phyloP scores from a whole-genome alignment of 2,113 vertebrate species.

The Microtus montanus region DNA sequence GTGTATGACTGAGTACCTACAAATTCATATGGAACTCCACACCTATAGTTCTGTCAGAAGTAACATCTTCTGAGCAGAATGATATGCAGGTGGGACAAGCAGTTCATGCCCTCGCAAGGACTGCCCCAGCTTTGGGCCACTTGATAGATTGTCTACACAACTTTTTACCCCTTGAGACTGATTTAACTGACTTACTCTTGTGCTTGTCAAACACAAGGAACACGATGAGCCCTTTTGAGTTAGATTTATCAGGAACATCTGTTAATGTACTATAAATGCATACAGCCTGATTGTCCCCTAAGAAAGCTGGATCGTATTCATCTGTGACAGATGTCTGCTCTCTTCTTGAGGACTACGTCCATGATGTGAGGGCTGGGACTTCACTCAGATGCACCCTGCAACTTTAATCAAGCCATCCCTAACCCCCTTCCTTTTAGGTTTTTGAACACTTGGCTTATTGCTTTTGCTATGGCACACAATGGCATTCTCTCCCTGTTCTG shows the following conservation, averaged over 20 bases:
- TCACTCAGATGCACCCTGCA: neutral
- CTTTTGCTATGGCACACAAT: neutral
- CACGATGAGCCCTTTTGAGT: constrained; percentile 39
- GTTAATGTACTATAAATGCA: constrained; percentile 54
- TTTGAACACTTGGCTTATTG: neutral
- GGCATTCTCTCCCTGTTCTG: neutral
- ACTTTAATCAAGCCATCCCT: neutral
- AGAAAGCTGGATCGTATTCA: constrained; percentile 5
- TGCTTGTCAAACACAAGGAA: constrained; percentile 54
- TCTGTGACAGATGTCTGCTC: constrained; percentile 32
- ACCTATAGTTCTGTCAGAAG: neutral
- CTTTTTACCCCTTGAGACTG: neutral
- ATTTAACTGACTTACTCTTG: constrained; percentile 59
- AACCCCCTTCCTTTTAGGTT: neutral
- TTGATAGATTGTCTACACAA: neutral
- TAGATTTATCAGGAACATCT: constrained; percentile 68
- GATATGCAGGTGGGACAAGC: neutral
- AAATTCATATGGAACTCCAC: neutral
- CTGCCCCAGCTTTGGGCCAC: neutral
- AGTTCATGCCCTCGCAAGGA: neutral
- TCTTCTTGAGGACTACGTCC: neutral
- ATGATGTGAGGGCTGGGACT: neutral
- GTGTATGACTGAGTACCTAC: neutral
- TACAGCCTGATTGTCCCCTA: neutral
- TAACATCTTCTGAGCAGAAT: neutral